These are phyloP conservation scores for Suricata suricatta DNA, from an alignment of 2,113 vertebrate genomes.

Conservation along the genomic window DNA sequence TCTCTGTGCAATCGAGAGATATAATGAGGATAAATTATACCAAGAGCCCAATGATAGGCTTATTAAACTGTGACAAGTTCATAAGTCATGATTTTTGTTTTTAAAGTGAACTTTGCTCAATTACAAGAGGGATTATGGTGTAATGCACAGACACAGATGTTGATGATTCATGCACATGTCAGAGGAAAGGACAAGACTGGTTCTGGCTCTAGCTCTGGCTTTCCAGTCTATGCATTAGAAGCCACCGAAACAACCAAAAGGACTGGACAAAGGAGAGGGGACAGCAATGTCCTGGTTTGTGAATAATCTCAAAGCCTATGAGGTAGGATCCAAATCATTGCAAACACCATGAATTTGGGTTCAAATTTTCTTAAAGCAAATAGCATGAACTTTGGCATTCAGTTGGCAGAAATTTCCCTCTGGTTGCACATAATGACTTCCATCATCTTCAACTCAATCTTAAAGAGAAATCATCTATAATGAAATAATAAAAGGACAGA, in stretches of 20 bases:
- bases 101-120: conserved; percentile 61
- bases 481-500: background rate
- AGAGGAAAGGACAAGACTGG: conserved; percentile 57
- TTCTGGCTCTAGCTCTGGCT: background rate
- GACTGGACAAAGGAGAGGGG: background rate
- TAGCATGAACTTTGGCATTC: background rate
- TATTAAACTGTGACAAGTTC: conserved; percentile 48
- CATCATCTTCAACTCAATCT: background rate
- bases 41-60: background rate
- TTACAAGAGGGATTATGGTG: conserved; percentile 78
- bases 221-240: background rate
- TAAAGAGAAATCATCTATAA: background rate
- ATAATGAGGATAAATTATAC: background rate
- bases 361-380: background rate
- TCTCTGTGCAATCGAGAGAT: background rate
- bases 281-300: background rate
- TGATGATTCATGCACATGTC: conserved; percentile 67
- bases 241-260: background rate
- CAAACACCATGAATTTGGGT: background rate
- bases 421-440: background rate
- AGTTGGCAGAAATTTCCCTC: background rate
- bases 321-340: background rate
- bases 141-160: conserved; percentile 80
- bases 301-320: background rate
- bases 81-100: conserved; percentile 68